Conservation (phyloP, 2,113 vertebrate species). For the Hystrix cristata region DNA sequence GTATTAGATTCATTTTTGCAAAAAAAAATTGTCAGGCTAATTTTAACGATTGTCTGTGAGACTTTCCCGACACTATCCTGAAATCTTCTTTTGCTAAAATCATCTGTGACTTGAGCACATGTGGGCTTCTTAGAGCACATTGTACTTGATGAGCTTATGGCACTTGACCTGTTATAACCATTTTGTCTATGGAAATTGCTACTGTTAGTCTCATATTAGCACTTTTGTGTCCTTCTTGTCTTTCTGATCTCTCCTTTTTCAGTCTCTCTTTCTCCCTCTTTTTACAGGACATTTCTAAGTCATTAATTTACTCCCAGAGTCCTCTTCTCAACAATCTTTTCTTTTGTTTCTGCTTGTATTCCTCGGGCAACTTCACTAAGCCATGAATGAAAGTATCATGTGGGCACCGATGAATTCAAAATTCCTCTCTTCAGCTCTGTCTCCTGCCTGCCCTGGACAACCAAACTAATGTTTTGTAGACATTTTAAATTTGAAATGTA, state of each 20-base stretch:
- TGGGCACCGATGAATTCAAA: not conserved
- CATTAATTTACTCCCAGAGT: not conserved
- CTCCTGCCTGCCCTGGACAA: not conserved
- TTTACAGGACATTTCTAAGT: not conserved
- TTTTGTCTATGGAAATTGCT: not conserved
- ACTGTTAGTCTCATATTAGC: not conserved
- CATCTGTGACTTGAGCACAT: not conserved
- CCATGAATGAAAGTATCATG: not conserved
- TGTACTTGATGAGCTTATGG: not conserved
- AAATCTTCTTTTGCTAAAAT: not conserved
- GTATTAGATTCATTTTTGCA: constrained; percentile 5
- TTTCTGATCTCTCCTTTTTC: not conserved
- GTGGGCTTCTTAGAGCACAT: not conserved
- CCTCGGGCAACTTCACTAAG: not conserved
- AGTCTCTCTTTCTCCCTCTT: not conserved
- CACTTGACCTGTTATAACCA: not conserved
- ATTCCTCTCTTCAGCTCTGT: not conserved
- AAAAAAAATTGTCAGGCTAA: not conserved
- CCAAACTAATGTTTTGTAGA: not conserved
- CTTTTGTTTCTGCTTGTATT: not conserved
- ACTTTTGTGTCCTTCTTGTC: not conserved
- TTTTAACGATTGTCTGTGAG: not conserved
- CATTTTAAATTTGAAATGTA: not conserved
- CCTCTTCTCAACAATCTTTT: not conserved
- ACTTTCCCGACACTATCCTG: not conserved